phyloP scores from a whole-genome alignment of 2,797 vertebrate species.

The Urocyon cinereoargenteus region DNA sequence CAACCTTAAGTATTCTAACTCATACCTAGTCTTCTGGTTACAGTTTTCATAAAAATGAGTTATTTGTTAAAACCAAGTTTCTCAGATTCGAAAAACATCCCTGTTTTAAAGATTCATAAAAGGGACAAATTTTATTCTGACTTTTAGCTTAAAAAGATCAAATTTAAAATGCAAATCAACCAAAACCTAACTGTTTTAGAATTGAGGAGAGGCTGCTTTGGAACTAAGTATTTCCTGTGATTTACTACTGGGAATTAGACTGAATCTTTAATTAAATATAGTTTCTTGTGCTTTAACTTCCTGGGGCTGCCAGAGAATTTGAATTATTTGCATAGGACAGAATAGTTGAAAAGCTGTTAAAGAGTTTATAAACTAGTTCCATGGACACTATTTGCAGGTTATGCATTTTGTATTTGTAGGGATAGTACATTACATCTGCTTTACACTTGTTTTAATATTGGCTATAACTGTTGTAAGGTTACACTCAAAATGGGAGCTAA shows the following conservation, averaged over 20 bases:
- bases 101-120: conserved; percentile 45
- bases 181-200: conserved; percentile 31
- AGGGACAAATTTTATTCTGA: conserved; percentile 65
- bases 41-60: conserved; percentile 69
- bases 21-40: conserved; percentile 66
- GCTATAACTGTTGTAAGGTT: not conserved
- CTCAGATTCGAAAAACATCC: conserved; percentile 36
- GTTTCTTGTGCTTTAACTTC: conserved; percentile 45
- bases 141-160: conserved; percentile 38
- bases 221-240: conserved; percentile 35
- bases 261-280: conserved; percentile 27
- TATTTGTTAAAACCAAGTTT: conserved; percentile 74
- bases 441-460: not conserved
- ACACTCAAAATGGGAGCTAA: conserved; percentile 27
- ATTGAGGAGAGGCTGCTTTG: conserved; percentile 46
- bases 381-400: not conserved
- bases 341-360: conserved; percentile 56
- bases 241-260: conserved; percentile 39
- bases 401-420: not conserved
- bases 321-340: conserved; percentile 52
- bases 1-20: conserved; percentile 66
- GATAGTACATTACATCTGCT: not conserved
- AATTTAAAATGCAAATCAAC: conserved; percentile 54
- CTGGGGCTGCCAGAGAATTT: not conserved
- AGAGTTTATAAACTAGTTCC: not conserved